phyloP scores from a whole-genome alignment of 1,140 invertebrate genomes.

The Liolophura sinensis region DNA sequence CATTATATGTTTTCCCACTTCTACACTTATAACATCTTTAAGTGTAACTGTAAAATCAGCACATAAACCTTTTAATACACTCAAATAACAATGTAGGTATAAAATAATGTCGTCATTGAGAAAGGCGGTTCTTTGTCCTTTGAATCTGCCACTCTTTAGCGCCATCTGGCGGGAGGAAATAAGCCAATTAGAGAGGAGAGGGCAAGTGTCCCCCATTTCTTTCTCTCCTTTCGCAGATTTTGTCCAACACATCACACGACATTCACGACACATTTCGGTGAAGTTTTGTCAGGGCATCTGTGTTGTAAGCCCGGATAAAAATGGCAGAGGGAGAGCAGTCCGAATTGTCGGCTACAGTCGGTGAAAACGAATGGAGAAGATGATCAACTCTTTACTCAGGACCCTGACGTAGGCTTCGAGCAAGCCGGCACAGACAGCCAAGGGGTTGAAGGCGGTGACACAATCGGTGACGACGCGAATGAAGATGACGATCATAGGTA shows the following conservation, averaged over 20 bases:
- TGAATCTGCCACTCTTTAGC: neutral
- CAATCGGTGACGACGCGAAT: neutral
- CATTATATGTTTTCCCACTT: too few species aligned
- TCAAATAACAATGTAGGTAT: too few species aligned
- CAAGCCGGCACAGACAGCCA: neutral
- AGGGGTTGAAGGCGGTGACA: conserved; percentile 3
- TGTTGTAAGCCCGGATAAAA: neutral
- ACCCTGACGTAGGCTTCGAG: neutral
- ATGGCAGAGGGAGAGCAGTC: neutral
- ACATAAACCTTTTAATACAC: too few species aligned
- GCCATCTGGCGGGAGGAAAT: neutral
- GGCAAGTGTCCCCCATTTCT: neutral
- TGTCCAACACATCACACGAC: neutral
- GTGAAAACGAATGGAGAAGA: conserved; percentile 6
- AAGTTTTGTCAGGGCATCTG: neutral
- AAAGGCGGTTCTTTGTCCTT: too few species aligned
- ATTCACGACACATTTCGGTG: neutral
- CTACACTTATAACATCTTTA: too few species aligned
- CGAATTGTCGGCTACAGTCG: conserved; percentile 1
- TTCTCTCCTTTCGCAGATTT: neutral
- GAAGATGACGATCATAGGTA: conserved; percentile 10
- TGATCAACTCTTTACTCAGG: neutral
- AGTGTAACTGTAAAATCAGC: too few species aligned
- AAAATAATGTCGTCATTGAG: too few species aligned
- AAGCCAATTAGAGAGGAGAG: neutral